Evolutionary conservation across 1,140 invertebrate genomes (phyloP).

Genomic region (Drosophila guanche): DNA sequence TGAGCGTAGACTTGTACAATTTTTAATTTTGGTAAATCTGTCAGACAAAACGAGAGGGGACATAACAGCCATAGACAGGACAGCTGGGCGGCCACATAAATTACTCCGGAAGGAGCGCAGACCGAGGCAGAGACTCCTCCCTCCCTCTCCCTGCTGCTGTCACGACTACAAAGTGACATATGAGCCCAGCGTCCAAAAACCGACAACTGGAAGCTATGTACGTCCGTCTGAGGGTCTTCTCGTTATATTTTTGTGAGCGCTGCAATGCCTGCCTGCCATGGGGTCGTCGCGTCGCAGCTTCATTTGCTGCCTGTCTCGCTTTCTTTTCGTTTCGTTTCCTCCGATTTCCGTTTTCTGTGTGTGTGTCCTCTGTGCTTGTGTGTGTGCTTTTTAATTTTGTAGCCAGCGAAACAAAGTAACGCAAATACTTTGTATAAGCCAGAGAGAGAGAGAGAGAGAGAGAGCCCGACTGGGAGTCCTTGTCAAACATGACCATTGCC

Average conservation of each 20-base stretch:
- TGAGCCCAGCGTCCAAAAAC: constrained; percentile 17
- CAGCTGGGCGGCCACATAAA: constrained; percentile 46
- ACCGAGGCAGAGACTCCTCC: too few relatives aligned
- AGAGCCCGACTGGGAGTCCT: background rate
- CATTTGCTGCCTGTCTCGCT: constrained; percentile 11
- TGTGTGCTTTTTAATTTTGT: constrained; percentile 60
- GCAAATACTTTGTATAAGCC: constrained; percentile 39
- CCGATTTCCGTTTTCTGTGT: background rate
- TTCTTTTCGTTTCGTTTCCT: constrained; percentile 11
- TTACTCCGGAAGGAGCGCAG: constrained; percentile 26
- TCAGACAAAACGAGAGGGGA: background rate
- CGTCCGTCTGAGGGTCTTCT: background rate
- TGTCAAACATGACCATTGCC: constrained; percentile 74
- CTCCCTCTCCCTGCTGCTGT: background rate
- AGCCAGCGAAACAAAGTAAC: constrained; percentile 61
- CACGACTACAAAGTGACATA: constrained; percentile 56
- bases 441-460: background rate
- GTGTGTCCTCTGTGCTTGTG: constrained; percentile 4
- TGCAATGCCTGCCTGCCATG: constrained; percentile 22
- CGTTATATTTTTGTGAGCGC: constrained; percentile 34
- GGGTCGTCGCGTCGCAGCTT: constrained; percentile 4
- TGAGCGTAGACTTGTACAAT: constrained; percentile 18
- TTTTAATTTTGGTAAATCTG: constrained; percentile 44
- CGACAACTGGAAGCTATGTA: too few relatives aligned
- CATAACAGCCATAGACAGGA: constrained; percentile 1